A percentile compares a stretch with the other conserved stretches of the same genome.
Conservation (phyloP, 2,888 invertebrate genomes). For the Drosophila kambysellisi region DNA sequence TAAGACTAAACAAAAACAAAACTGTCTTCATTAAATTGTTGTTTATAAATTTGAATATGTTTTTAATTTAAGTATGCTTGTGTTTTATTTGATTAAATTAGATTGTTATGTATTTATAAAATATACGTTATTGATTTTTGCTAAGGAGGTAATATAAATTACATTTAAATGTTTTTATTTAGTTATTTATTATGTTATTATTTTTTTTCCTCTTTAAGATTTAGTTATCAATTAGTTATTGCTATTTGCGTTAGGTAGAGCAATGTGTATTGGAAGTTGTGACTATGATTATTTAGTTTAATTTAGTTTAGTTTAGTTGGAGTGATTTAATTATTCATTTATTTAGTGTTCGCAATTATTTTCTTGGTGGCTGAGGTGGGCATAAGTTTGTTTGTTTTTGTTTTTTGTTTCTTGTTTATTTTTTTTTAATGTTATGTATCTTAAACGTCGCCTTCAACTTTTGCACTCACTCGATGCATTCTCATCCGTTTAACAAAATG, state of each 20-base stretch:
- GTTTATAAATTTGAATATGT: conserved; percentile 42
- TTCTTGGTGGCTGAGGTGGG: conserved; percentile 82
- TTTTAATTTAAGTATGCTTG: conserved; percentile 52
- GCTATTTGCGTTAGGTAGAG: conserved; percentile 54
- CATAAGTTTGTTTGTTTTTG: conserved; percentile 60
- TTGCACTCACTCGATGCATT: conserved; percentile 33
- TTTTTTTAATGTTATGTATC: conserved; percentile 23
- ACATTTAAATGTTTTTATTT: conserved; percentile 66
- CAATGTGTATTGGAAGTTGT: conserved; percentile 55
- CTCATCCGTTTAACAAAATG: conserved; percentile 37
- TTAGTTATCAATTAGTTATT: conserved; percentile 46
- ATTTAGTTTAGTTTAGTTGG: conserved; percentile 15
- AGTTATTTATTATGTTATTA: conserved; percentile 27
- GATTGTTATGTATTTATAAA: conserved; percentile 31
- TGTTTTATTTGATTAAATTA: conserved; percentile 48
- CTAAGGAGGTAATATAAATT: conserved; percentile 83
- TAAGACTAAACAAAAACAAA: conserved; percentile 68
- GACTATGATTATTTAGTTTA: conserved; percentile 67
- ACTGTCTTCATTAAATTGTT: conserved; percentile 57
- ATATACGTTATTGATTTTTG: conserved; percentile 76
- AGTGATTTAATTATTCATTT: conserved; percentile 31
- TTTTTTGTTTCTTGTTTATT: conserved; percentile 7
- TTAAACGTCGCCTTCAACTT: conserved; percentile 24
- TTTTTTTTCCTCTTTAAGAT: conserved; percentile 16
- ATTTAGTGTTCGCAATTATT: conserved; percentile 34